These are phyloP conservation scores for Chinchilla lanigera DNA, from an alignment of 2,113 vertebrate genomes.

Conservation along the genomic window DNA sequence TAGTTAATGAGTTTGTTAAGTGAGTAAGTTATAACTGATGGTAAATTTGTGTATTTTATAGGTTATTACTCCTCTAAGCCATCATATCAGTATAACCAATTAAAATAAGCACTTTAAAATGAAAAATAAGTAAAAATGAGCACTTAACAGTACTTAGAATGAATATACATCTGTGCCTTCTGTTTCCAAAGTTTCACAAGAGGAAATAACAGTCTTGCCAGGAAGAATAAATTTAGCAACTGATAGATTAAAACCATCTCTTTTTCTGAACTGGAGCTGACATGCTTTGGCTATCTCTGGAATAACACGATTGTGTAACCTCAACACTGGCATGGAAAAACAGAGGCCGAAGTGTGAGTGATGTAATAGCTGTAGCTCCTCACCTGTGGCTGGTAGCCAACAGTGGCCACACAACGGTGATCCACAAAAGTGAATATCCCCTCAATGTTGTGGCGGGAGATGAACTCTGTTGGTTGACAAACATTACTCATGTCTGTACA, in stretches of 20 bases:
- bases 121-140: not conserved
- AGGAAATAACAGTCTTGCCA: not conserved
- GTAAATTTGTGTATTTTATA: constrained; percentile 18
- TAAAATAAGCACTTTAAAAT: not conserved
- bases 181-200: not conserved
- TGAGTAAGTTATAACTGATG: not conserved
- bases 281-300: not conserved
- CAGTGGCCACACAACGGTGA: constrained; percentile 93
- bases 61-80: not conserved
- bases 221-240: constrained; percentile 34
- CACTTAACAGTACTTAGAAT: not conserved
- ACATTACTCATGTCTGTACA: constrained; percentile 92
- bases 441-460: constrained; percentile 95
- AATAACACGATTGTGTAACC: not conserved
- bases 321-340: not conserved
- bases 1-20: not conserved
- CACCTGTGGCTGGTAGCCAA: constrained; percentile 97
- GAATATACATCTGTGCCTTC: not conserved
- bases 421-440: constrained; percentile 97
- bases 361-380: not conserved
- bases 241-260: not conserved
- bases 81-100: not conserved
- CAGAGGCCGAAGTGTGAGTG: not conserved
- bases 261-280: constrained; percentile 6
- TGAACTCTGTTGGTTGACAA: constrained; percentile 96